Base-by-base conservation (phyloP, 2,113 vertebrate genomes). In the Dicerorhinus sumatrensis region DNA sequence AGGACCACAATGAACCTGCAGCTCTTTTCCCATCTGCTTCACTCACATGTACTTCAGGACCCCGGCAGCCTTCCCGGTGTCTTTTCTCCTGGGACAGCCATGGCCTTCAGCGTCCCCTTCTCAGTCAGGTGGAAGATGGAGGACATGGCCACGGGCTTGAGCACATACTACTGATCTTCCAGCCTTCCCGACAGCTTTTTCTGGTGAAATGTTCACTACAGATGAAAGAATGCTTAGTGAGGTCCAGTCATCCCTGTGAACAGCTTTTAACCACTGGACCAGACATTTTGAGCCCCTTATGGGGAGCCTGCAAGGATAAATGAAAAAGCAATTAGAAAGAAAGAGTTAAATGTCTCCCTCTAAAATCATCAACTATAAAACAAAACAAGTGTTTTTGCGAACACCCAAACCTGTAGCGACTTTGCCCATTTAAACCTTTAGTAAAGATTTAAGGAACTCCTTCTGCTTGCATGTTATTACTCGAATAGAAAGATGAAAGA, bases 151-250 rank as follows among this genome's bases (percentile, higher is more conserved):
- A 98, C 99, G 39, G 98, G 98, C 95, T 99, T 99, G 63, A 99
- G 98, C 63, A 98, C 92, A 5, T 98, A 97, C 69, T 98, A 98
- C 89, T 99, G 98, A 96, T 99, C 99, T 54, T 99, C 98, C 92
- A 99, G 97, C 8, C 98, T 97, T 79, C 97, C 98, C 13, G 98
- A 99, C 88, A 99, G 21, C 99, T 99, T 75, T 99, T 99, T 95
- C 98, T 99, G 98, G 98, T 99, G 96, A 99, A 99, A 48, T 99
- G 99, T 69, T 99, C 98, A 0, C 99, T 99, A 94, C 99, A 99
- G 12, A 99, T 98, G 72, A 99, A 99, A 0, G 99, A 99, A 27
- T 99, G 99, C 94, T 99, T 99, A 73, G 98, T 99, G 27, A 99
- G 23, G 97, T 99, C 99, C 99, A 99, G 96, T 99, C 99, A 81